Evolutionary conservation across 2,797 vertebrate genomes (phyloP), one percentile per base, ranked within the genome.

Genomic region (Danionella dracula): DNA sequence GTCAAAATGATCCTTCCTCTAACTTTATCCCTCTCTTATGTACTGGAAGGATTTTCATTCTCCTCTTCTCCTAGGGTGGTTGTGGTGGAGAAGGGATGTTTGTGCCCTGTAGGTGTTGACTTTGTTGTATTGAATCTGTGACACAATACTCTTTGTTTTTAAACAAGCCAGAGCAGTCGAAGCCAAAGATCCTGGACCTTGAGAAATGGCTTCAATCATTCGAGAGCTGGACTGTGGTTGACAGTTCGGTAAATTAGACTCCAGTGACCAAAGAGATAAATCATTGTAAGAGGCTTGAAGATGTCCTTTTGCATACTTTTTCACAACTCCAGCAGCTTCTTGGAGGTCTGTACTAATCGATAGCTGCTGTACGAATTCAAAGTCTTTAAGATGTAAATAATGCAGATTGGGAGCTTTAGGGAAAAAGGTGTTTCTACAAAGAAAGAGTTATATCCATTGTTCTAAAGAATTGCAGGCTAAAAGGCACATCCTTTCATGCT

Each of bases 151-250:
- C 67, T 64, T 54, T 66, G 48, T 68, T 38, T 55, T 38, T 19
- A 40, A 70, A 70, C 49, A 27, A 53, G 16, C 53, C 16, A 8
- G 51, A 51, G 44, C 50, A 68, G 27, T 54, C 15, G 12, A 29
- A 44, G 12, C 31, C 38, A 7, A 38, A 15, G 54, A 72, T 54
- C n/a, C 41, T 9, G 55, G 65, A 61, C 51, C 66, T 59, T 76
- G 72, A 73, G 66, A 73, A 73, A 57, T 50, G 42, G 40, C 42
- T 68, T 64, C 73, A 68, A 75, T 75, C 62, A 63, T 64, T 54
- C 29, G 67, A 27, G 27, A 53, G 45, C 58, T 49, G 41, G 48
- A 48, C 45, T 55, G 42, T 41, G 31, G 55, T 68, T 72, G 75
- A 68, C 68, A 54, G 54, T 66, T 71, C 45, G 2, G 49, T 72